These are phyloP conservation scores for Athrips mouffetella DNA, from an alignment of 2,888 invertebrate species.

Conservation along the genomic window DNA sequence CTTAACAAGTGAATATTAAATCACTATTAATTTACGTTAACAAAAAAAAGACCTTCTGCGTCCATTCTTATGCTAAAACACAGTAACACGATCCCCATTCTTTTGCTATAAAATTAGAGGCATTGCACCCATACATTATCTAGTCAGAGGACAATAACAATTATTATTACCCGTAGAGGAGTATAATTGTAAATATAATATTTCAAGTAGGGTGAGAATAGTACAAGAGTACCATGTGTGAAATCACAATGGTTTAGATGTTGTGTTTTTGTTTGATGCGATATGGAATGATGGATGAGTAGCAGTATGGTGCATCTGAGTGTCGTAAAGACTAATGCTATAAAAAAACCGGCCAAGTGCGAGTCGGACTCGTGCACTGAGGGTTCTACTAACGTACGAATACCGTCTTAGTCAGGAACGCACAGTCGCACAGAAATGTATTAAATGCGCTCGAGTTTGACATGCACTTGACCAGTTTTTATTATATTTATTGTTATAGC, in stretches of 20 bases:
- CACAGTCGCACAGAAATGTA: too few relatives aligned
- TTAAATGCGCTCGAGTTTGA: too few relatives aligned
- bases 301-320: slow-evolving; percentile 3
- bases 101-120: slow-evolving; percentile 64
- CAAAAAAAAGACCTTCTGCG: slow-evolving; percentile 39
- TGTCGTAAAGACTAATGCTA: background rate
- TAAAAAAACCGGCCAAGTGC: slow-evolving; percentile 1
- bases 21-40: slow-evolving; percentile 66
- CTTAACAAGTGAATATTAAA: slow-evolving; percentile 37
- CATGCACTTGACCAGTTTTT: too few relatives aligned
- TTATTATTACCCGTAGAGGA: slow-evolving; percentile 55
- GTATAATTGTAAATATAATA: slow-evolving; percentile 74
- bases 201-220: slow-evolving; percentile 67
- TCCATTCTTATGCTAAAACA: slow-evolving; percentile 65
- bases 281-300: slow-evolving; percentile 56
- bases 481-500: too few relatives aligned
- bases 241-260: slow-evolving; percentile 61
- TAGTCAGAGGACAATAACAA: slow-evolving; percentile 66
- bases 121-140: slow-evolving; percentile 76
- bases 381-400: too few relatives aligned
- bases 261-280: slow-evolving; percentile 46
- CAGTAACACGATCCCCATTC: slow-evolving; percentile 71
- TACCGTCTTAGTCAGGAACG: too few relatives aligned
- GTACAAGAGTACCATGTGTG: slow-evolving; percentile 68
- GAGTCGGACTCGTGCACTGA: too few relatives aligned